phyloP scores from a whole-genome alignment of 2,797 vertebrate genomes.

The Paedocypris micromegethes region DNA sequence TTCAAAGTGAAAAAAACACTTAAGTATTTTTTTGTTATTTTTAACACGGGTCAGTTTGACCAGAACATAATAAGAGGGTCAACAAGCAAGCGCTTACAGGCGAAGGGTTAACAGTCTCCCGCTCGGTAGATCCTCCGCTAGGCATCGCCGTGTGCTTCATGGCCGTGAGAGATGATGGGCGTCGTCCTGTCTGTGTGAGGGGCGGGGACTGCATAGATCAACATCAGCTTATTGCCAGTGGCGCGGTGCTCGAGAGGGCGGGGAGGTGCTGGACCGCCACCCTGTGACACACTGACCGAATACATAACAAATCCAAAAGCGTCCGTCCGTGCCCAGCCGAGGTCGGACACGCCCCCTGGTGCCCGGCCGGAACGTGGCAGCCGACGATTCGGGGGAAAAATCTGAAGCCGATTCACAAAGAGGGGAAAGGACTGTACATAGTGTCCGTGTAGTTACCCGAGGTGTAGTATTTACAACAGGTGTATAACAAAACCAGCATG shows the following conservation, averaged over 20 bases:
- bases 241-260: constrained; percentile 51
- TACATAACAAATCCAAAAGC: constrained; percentile 80
- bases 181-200: constrained; percentile 46
- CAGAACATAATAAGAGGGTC: no score
- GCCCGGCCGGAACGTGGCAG: constrained; percentile 33
- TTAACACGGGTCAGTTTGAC: no score
- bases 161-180: constrained; percentile 10
- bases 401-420: constrained; percentile 56
- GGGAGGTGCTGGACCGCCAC: constrained; percentile 34
- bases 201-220: constrained; percentile 69
- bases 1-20: no score
- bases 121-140: constrained; percentile 48
- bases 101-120: constrained; percentile 67
- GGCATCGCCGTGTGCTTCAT: constrained; percentile 38
- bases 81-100: constrained; percentile 58
- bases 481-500: background rate
- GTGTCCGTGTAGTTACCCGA: constrained; percentile 45
- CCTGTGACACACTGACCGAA: constrained; percentile 46
- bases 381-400: constrained; percentile 31
- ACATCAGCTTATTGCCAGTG: constrained; percentile 53
- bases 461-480: constrained; percentile 62
- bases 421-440: constrained; percentile 52
- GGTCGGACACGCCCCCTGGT: constrained; percentile 11
- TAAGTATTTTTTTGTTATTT: no score
- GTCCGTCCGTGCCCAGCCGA: no score